Base-by-base conservation (phyloP, 2,113 vertebrate genomes). In the Microcebus murinus region DNA sequence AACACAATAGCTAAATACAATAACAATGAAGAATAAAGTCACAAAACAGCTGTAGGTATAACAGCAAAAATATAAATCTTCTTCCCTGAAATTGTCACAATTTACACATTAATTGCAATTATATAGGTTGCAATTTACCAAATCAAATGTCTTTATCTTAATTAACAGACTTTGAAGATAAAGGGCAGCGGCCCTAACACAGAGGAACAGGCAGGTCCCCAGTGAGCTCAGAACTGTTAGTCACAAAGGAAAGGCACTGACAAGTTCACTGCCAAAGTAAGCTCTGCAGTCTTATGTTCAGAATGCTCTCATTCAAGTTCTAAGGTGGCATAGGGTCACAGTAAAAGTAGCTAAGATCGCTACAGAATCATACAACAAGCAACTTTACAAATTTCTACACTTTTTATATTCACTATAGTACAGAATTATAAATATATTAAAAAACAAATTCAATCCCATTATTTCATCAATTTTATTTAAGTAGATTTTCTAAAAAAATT, bases 401-500 rank as follows among this genome's bases (percentile, higher is more conserved):
- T 94, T 91, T 95, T 55, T 25, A 87, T 42, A 89, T 76, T 93
- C 73, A 83, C 29, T 45, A 71, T 31, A 73, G 77, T 23, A 86
- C 10, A 96, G n/a, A 90, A 93, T 52, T 50, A 0, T 57, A 95
- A 89, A 71, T 15, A 83, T 39, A 84, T n/a, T 95, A 45, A 48
- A 94, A 95, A 92, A 73, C 29, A 92, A 95, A 91, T 42, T 52
- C 39, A 87, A 89, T 61, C 71, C 84, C 70, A 86, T 42, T 48
- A 91, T 71, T 67, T 84, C 70, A 94, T 57, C 59, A 96, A 65
- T 89, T 76, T 82, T 89, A 91, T 18, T 36, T 84, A 94, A 92
- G n/a, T 7, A 73, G 14, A 50, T 45, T 57, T 94, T 76, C 90
- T 57, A 18, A 4, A 45, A 83, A 27, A 3, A 52, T 73, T 82